Conservation (phyloP, 1,140 invertebrate species). For the Vanessa tameamea region DNA sequence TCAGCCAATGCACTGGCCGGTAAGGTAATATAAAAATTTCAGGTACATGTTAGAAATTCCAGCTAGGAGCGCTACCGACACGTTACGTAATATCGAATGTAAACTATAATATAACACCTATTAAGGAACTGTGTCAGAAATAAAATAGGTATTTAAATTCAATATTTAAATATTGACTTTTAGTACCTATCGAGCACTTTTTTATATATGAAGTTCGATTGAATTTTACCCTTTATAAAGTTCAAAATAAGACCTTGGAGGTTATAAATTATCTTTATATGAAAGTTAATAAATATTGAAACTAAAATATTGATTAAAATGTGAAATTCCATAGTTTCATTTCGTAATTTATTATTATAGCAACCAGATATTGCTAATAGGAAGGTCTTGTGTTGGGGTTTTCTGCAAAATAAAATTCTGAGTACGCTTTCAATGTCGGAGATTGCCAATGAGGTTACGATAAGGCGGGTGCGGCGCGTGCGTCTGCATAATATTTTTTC, state of each 20-base stretch:
- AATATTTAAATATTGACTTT: background rate
- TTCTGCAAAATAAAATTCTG: conserved; percentile 46
- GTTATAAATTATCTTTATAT: no score
- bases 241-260: no score
- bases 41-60: conserved; percentile 22
- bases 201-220: no score
- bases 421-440: conserved; percentile 43
- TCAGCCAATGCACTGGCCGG: conserved; percentile 19
- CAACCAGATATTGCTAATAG: conserved; percentile 17
- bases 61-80: background rate
- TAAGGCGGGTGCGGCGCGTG: conserved; percentile 53
- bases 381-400: conserved; percentile 26
- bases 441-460: conserved; percentile 56
- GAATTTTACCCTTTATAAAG: no score
- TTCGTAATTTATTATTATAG: conserved; percentile 5
- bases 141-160: background rate
- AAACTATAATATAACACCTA: background rate
- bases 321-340: background rate
- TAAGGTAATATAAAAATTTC: conserved; percentile 26
- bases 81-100: conserved; percentile 12
- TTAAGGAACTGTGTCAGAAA: background rate
- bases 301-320: background rate
- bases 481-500: conserved; percentile 58
- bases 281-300: no score
- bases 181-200: no score